Evolutionary conservation across 2,888 invertebrate species (phyloP).

Genomic region (Alsophila aescularia): DNA sequence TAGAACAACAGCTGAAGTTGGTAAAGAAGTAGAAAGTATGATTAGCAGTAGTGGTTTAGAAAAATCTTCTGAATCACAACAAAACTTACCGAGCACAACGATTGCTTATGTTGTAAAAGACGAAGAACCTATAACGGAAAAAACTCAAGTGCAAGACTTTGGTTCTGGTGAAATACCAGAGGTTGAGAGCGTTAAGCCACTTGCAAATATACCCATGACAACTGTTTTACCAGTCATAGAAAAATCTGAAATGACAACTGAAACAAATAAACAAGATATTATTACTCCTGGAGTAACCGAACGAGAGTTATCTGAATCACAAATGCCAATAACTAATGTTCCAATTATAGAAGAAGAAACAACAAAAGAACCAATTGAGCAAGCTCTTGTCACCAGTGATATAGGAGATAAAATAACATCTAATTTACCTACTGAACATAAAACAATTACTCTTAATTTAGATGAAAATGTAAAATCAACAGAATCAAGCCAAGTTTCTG

Average conservation of each 20-base stretch:
- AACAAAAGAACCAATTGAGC: constrained; percentile 11
- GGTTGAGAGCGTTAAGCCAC: constrained; percentile 31
- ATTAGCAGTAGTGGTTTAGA: constrained; percentile 8
- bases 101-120: constrained; percentile 22
- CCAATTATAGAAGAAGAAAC: constrained; percentile 16
- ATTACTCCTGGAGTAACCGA: not conserved
- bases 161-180: constrained; percentile 34
- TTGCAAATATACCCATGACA: constrained; percentile 13
- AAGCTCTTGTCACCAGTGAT: constrained; percentile 8
- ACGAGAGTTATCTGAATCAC: constrained; percentile 4
- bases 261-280: constrained; percentile 7
- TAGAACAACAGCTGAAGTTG: constrained; percentile 5
- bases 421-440: not conserved
- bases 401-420: constrained; percentile 4
- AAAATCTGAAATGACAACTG: constrained; percentile 15
- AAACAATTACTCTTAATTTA: not conserved
- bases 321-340: constrained; percentile 11
- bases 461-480: constrained; percentile 8
- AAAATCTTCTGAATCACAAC: constrained; percentile 16
- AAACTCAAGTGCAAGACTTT: constrained; percentile 26
- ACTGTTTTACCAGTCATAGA: constrained; percentile 12
- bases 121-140: constrained; percentile 26
- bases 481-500: constrained; percentile 15
- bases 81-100: constrained; percentile 11
- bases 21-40: constrained; percentile 9